phyloP scores from a whole-genome alignment of 2,888 invertebrate species.

The Drosophila prostipennis region DNA sequence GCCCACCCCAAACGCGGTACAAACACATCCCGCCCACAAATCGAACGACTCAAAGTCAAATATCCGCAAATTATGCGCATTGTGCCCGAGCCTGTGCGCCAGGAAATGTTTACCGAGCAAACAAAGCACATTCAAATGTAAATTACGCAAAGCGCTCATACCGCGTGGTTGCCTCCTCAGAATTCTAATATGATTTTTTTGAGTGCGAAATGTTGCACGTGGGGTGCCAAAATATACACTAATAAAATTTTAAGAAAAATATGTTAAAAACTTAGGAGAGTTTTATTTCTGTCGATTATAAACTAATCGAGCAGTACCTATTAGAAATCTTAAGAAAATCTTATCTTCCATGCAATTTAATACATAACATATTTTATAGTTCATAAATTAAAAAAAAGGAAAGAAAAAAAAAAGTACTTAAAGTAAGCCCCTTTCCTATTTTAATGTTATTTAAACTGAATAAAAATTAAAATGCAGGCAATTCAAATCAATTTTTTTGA shows the following conservation, averaged over 20 bases:
- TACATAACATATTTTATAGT: too few species aligned
- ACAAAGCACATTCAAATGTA: slow-evolving; percentile 65
- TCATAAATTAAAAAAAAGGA: too few species aligned
- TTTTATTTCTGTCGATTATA: not conserved
- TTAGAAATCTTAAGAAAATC: too few species aligned
- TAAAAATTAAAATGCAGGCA: too few species aligned
- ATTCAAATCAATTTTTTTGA: too few species aligned
- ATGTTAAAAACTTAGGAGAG: not conserved
- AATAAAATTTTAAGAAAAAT: not conserved
- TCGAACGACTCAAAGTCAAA: slow-evolving; percentile 52
- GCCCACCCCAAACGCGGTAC: slow-evolving; percentile 6
- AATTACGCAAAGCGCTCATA: slow-evolving; percentile 51
- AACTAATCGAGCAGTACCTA: too few species aligned
- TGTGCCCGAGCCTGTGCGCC: slow-evolving; percentile 42
- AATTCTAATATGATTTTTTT: slow-evolving; percentile 12
- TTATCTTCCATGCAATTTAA: too few species aligned
- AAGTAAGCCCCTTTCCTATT: too few species aligned
- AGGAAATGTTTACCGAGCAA: slow-evolving; percentile 57
- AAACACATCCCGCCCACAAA: slow-evolving; percentile 8
- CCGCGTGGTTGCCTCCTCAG: slow-evolving; percentile 4
- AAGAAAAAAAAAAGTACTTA: too few species aligned
- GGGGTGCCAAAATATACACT: not conserved
- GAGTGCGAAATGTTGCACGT: slow-evolving; percentile 10
- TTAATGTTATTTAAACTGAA: too few species aligned
- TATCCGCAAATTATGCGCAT: slow-evolving; percentile 60